Base-by-base conservation (phyloP, 2,888 invertebrate species). In the Stratiomys singularior region DNA sequence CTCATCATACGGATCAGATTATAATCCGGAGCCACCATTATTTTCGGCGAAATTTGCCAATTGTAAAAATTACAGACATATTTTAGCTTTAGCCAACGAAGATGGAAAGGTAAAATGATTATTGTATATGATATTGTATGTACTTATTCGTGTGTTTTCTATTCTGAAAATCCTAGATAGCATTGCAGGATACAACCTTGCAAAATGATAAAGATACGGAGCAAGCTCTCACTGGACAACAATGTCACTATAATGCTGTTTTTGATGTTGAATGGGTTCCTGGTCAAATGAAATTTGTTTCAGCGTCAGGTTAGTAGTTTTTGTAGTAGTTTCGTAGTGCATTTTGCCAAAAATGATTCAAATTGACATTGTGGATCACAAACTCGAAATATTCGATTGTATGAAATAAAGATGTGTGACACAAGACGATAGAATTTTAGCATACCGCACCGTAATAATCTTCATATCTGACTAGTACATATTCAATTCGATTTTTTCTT, bases 191-290 rank as follows among this genome's bases (percentile, higher is more conserved):
- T 81, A 90, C 90, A 71, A 87, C 87, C 11, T 78, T 83, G 23
- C 81, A 82, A 1, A 86, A 86, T 74, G 30, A 66, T 9, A 86
- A 83, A 66, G 82, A 85, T 27, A 80, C 81, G 0, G 86, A 89
- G 28, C 86, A 86, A 64, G 82, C 87, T 0, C 81, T 90, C 46
- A 88, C 88, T 63, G 88, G 89, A 0, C 89, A 89, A 78, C 90
- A 90, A 81, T 91, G 91, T 78, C 97, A 97, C 86, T 91, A 90
- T 82, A 96, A 97, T 89, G 96, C 96, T 0, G 93, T 97, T 44
- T 97, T 96, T 85, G 96, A 97, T 85, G 85, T 97, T 76, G 93
- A 93, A 0, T 97, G 97, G 97, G 92, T 93, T 88, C 93, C 93
- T 0, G 89, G 90, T 0, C 90, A 92, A 83, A 90, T 91, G 90